Percentiles rank a stretch among this genome's conserved stretches.
Evolutionary conservation across 2,113 vertebrate genomes (phyloP).

Genomic region (Ochotona princeps): DNA sequence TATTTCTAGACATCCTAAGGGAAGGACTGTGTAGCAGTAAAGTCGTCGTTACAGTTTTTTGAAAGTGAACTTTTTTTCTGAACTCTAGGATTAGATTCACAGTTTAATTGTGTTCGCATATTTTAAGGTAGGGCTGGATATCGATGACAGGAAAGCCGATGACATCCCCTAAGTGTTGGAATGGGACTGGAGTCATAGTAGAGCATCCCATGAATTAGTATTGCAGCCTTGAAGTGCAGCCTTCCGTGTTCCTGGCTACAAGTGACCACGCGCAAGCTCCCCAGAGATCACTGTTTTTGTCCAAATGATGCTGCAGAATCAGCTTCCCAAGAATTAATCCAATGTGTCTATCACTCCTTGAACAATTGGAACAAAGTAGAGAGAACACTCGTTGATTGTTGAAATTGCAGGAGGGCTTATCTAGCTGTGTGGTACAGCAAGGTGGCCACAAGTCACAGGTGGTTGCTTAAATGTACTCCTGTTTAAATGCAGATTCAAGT

Average conservation of each 20-base stretch:
- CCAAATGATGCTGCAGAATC: background rate
- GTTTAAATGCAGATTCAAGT: background rate
- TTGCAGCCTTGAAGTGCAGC: background rate
- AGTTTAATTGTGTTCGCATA: background rate
- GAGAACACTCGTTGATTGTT: background rate
- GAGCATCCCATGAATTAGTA: background rate
- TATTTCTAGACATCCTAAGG: background rate
- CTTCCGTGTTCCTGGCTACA: background rate
- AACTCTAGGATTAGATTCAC: background rate
- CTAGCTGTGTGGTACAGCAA: background rate
- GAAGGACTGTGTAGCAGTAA: background rate
- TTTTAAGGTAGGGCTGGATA: background rate
- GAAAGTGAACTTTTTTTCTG: background rate
- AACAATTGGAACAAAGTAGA: background rate
- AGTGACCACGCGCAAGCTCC: background rate
- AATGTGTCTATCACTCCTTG: background rate
- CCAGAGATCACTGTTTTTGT: background rate
- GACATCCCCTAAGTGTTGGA: background rate
- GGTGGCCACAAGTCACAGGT: background rate
- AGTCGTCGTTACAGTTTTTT: background rate
- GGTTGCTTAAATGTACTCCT: background rate
- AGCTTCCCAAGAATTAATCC: background rate
- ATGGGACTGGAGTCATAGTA: background rate
- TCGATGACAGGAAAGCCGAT: background rate
- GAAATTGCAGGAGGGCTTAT: background rate